These are phyloP conservation scores for Crypturellus undulatus DNA, from an alignment of 2,113 vertebrate genomes.

Conservation along the genomic window DNA sequence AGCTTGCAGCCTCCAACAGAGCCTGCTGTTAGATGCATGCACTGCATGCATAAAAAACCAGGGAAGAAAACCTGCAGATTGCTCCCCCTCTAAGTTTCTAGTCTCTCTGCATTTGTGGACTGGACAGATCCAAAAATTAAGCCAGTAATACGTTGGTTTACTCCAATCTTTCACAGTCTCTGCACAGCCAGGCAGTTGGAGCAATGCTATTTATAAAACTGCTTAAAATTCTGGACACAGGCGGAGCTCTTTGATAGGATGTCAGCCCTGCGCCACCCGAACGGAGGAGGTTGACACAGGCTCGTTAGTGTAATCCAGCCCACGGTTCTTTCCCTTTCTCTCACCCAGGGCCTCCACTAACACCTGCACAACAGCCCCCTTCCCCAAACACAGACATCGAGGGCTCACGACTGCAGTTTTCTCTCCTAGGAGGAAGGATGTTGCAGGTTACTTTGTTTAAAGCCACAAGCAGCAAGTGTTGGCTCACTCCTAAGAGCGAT, in stretches of 20 bases:
- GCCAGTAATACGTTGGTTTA: conserved; percentile 23
- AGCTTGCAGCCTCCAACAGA: conserved; percentile 4
- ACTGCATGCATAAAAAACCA: background rate
- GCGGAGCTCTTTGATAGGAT: conserved; percentile 51
- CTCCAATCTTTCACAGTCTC: conserved; percentile 28
- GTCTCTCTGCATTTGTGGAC: conserved; percentile 4
- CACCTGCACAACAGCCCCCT: conserved; percentile 24
- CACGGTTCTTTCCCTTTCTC: conserved; percentile 37
- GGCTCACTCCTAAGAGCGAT: background rate
- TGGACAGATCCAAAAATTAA: background rate
- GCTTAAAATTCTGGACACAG: conserved; percentile 68
- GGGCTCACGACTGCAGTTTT: background rate
- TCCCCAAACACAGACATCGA: background rate
- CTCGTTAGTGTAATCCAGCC: conserved; percentile 38
- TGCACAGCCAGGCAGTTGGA: conserved; percentile 19
- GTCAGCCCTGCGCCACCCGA: conserved; percentile 34
- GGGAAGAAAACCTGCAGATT: background rate
- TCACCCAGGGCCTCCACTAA: conserved; percentile 16
- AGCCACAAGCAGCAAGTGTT: background rate
- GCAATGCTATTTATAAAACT: conserved; percentile 64
- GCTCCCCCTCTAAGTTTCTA: background rate
- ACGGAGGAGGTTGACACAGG: conserved; percentile 25
- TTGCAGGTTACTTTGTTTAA: background rate
- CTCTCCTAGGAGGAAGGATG: background rate
- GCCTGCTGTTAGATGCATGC: background rate